Conservation (phyloP, 2,888 invertebrate species). For the Diarsia rubi region DNA sequence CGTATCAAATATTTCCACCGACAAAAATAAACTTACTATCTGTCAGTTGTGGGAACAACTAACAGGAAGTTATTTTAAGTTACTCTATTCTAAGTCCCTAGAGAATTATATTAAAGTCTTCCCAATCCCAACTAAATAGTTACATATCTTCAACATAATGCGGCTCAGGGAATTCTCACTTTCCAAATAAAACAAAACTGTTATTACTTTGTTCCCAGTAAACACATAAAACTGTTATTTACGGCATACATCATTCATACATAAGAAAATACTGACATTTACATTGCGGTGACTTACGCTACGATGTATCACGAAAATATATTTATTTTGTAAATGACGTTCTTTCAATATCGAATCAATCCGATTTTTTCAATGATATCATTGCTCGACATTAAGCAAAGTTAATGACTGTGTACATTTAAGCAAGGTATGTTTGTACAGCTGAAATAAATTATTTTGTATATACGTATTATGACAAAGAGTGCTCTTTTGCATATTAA, state of each 20-base stretch:
- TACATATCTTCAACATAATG: neutral
- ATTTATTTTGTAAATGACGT: neutral
- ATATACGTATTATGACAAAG: constrained; percentile 10
- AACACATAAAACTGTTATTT: neutral
- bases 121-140: neutral
- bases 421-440: constrained; percentile 23
- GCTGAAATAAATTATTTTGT: constrained; percentile 24
- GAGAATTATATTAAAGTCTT: too few relatives aligned
- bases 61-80: too few relatives aligned
- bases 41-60: neutral
- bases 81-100: too few relatives aligned
- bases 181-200: neutral
- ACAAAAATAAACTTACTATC: neutral
- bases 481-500: constrained; percentile 9
- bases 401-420: constrained; percentile 28
- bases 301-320: constrained; percentile 1
- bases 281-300: neutral
- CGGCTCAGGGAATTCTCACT: neutral
- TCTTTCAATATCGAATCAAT: constrained; percentile 22
- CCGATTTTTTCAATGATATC: constrained; percentile 16
- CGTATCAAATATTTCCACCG: neutral
- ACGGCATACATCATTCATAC: neutral
- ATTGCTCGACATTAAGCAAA: too few relatives aligned
- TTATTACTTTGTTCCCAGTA: neutral
- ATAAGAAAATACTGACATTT: neutral